phyloP scores from a whole-genome alignment of 2,888 invertebrate genomes.

The Dryococelus australis region DNA sequence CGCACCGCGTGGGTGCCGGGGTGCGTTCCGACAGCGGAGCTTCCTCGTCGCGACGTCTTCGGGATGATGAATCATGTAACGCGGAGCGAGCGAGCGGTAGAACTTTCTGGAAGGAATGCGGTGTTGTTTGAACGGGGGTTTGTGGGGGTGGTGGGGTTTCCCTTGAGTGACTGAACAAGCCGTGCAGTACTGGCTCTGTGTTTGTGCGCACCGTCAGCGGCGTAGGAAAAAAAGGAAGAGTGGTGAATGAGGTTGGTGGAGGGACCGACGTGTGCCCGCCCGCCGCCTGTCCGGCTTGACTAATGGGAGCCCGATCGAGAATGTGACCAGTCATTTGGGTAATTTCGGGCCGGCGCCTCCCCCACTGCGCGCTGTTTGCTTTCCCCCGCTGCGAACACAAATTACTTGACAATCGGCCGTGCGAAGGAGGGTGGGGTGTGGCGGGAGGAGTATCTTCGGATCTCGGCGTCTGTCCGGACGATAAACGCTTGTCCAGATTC shows the following conservation, averaged over 20 bases:
- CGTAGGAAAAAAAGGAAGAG: neutral
- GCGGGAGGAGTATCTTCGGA: neutral
- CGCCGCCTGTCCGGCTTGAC: conserved; percentile 30
- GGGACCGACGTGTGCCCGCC: neutral
- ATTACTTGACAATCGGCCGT: conserved; percentile 64
- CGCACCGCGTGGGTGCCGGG: too few relatives aligned
- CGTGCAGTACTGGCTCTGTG: neutral
- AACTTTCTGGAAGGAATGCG: too few relatives aligned
- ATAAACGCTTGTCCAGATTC: conserved; percentile 29
- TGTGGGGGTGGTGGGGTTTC: too few relatives aligned
- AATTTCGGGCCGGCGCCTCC: conserved; percentile 58
- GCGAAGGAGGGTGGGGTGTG: neutral
- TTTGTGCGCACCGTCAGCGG: neutral
- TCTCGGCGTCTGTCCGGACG: neutral
- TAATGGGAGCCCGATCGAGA: conserved; percentile 55
- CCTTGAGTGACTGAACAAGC: neutral
- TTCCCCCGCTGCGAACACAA: conserved; percentile 69
- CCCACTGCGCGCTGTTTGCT: conserved; percentile 59
- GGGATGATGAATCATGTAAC: too few relatives aligned
- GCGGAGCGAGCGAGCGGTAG: too few relatives aligned
- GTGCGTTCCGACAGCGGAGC: too few relatives aligned
- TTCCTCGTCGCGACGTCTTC: too few relatives aligned
- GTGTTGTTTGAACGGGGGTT: too few relatives aligned
- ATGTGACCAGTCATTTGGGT: conserved; percentile 68
- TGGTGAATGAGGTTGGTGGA: neutral